These are phyloP conservation scores for Hermodice carunculata DNA, from an alignment of 2,888 invertebrate species.

Conservation along the genomic window DNA sequence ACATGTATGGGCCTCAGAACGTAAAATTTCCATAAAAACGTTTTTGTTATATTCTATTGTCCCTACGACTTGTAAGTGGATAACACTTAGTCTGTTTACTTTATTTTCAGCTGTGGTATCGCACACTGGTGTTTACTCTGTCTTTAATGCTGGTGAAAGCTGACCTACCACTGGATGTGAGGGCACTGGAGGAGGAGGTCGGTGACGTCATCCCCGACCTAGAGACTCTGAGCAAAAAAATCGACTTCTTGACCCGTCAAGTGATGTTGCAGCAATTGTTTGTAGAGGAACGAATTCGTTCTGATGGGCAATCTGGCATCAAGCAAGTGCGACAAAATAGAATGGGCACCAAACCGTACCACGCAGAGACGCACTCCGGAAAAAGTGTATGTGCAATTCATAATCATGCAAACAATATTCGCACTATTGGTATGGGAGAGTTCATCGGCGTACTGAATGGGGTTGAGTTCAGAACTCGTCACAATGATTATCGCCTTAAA, in stretches of 20 bases:
- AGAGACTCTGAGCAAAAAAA: no score
- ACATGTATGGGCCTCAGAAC: no score
- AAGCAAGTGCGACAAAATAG: conserved; percentile 30
- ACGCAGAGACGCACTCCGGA: conserved; percentile 34
- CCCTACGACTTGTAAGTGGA: no score
- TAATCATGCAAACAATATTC: conserved; percentile 54
- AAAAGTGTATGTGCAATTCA: conserved; percentile 46
- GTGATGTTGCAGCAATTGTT: conserved; percentile 51
- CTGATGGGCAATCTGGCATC: conserved; percentile 30
- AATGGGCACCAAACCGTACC: conserved; percentile 43
- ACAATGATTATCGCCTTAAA: conserved; percentile 54
- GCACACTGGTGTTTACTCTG: no score
- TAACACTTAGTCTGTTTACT: no score
- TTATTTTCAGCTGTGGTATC: no score
- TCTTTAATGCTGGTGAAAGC: no score
- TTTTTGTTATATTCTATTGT: no score
- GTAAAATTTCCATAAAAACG: no score
- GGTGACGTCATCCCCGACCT: no score
- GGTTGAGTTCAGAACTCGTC: conserved; percentile 57
- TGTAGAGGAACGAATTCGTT: conserved; percentile 45
- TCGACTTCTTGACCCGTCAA: conserved; percentile 44
- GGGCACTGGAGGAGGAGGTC: no score
- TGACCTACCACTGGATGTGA: no score
- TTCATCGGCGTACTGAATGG: conserved; percentile 52
- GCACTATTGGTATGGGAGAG: conserved; percentile 51